phyloP scores from a whole-genome alignment of 1,140 invertebrate species.

The Drosophila serrata region DNA sequence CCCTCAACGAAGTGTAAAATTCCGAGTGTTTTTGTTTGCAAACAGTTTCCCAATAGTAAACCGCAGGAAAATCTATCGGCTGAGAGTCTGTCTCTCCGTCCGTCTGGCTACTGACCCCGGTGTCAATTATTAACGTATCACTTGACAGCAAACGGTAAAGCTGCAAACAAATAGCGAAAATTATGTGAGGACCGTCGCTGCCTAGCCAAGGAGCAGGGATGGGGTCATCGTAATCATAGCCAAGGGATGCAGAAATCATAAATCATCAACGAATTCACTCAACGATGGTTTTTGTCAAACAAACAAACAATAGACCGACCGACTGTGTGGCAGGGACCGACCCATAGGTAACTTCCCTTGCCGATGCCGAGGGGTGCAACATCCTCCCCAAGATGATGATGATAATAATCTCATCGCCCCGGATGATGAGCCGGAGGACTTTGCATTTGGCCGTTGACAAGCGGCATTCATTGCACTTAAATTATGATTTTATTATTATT shows the following conservation, averaged over 20 bases:
- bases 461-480: slow-evolving; percentile 80
- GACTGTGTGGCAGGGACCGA: slow-evolving; percentile 32
- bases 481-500: slow-evolving; percentile 84
- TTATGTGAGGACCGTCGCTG: slow-evolving; percentile 57
- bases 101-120: slow-evolving; percentile 70
- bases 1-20: slow-evolving; percentile 74
- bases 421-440: slow-evolving; percentile 52
- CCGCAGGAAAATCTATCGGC: slow-evolving; percentile 54
- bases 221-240: slow-evolving; percentile 48
- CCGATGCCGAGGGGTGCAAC: slow-evolving; percentile 69
- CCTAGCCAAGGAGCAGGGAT: slow-evolving; percentile 26
- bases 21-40: slow-evolving; percentile 60
- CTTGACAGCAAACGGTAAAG: slow-evolving; percentile 75
- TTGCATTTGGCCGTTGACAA: slow-evolving; percentile 73
- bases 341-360: slow-evolving; percentile 64
- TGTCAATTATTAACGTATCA: slow-evolving; percentile 85
- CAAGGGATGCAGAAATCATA: slow-evolving; percentile 75
- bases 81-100: slow-evolving; percentile 20
- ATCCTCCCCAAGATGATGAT: slow-evolving; percentile 41
- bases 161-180: slow-evolving; percentile 80
- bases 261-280: slow-evolving; percentile 78
- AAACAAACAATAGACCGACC: slow-evolving; percentile 74
- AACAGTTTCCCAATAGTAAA: slow-evolving; percentile 51
- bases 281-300: slow-evolving; percentile 81
- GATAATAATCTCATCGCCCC: slow-evolving; percentile 28